These are phyloP conservation scores for Empidonax alnorum DNA, from an alignment of 2,113 vertebrate species.

Conservation along the genomic window DNA sequence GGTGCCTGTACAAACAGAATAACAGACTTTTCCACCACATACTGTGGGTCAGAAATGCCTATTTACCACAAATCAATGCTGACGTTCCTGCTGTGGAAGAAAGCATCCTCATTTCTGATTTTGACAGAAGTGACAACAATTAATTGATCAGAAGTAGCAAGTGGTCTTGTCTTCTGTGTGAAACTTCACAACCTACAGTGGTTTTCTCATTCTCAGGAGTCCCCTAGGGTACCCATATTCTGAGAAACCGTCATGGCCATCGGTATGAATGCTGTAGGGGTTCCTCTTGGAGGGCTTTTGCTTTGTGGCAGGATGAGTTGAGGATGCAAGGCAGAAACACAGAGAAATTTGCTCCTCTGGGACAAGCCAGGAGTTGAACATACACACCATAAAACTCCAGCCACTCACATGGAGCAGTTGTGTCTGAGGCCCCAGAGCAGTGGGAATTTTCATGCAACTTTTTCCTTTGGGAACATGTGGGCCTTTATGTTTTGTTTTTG, in stretches of 20 bases:
- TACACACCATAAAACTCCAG: neutral
- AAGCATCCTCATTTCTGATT: slow-evolving; percentile 87
- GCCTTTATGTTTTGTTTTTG: neutral
- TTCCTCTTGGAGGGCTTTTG: neutral
- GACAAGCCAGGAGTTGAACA: neutral
- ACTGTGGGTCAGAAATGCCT: slow-evolving; percentile 70
- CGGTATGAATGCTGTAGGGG: neutral
- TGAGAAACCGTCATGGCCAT: neutral
- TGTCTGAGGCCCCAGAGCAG: neutral
- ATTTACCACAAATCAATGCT: slow-evolving; percentile 79
- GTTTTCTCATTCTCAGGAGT: neutral
- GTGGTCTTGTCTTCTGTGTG: neutral
- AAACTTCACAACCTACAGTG: neutral
- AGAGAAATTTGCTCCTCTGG: neutral
- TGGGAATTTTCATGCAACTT: neutral
- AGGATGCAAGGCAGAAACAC: neutral
- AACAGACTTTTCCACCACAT: slow-evolving; percentile 68
- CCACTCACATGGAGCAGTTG: fast-evolving
- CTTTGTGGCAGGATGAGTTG: neutral
- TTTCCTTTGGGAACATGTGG: neutral
- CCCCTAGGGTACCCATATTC: fast-evolving
- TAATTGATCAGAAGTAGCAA: slow-evolving; percentile 14
- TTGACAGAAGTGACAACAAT: slow-evolving; percentile 80
- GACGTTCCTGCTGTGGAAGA: slow-evolving; percentile 82
- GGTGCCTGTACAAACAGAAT: slow-evolving; percentile 82